Evolutionary conservation across 2,797 vertebrate species (phyloP).

Genomic region (Scarus forsteni): DNA sequence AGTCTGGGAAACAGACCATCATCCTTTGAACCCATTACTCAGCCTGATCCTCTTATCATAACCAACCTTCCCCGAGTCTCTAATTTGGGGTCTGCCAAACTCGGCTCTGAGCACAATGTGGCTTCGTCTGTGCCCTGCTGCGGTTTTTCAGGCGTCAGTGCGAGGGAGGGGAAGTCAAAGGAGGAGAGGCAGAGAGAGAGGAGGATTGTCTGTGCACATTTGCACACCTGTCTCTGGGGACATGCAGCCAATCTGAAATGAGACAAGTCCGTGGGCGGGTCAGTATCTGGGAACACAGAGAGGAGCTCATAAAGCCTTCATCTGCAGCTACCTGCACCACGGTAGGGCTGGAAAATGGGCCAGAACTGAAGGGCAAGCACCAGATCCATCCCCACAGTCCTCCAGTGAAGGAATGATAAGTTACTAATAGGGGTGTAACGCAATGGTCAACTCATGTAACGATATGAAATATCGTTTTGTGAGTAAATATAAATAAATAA

Average conservation of each 20-base stretch:
- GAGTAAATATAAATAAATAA: too few relatives aligned
- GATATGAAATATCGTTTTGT: too few relatives aligned
- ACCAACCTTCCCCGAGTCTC: constrained; percentile 75
- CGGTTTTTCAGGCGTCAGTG: constrained; percentile 10
- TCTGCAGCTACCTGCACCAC: constrained; percentile 52
- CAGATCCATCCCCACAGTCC: too few relatives aligned
- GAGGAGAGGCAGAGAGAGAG: constrained; percentile 10
- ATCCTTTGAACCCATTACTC: constrained; percentile 84
- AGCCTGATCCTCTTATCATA: constrained; percentile 84
- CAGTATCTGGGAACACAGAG: constrained; percentile 66
- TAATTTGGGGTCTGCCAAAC: constrained; percentile 79
- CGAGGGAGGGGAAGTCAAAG: constrained; percentile 45
- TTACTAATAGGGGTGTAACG: too few relatives aligned
- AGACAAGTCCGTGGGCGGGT: constrained; percentile 76
- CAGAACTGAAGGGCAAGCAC: too few relatives aligned
- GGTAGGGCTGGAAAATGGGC: too few relatives aligned
- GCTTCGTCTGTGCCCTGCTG: constrained; percentile 58
- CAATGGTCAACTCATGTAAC: too few relatives aligned
- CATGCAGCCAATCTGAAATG: constrained; percentile 70
- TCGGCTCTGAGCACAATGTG: constrained; percentile 65
- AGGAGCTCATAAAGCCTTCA: constrained; percentile 70
- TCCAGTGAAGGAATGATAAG: too few relatives aligned
- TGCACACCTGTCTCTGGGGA: constrained; percentile 76
- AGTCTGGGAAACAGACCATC: constrained; percentile 79
- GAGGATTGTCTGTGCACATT: constrained; percentile 66